Base-by-base conservation (phyloP, 2,797 vertebrate species). In the Melopsittacus undulatus region DNA sequence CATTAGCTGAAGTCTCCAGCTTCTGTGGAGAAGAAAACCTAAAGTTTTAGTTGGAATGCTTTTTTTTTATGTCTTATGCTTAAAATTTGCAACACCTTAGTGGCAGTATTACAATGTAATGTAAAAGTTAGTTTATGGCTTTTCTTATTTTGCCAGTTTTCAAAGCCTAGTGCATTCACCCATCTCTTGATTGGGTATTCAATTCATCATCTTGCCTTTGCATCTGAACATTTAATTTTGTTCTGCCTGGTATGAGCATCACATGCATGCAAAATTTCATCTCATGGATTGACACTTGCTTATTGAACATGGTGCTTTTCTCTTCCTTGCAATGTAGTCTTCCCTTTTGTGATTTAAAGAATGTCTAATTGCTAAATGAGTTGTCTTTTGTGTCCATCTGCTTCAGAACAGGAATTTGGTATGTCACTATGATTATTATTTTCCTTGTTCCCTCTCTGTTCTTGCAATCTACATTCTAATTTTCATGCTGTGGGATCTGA, bases 261-360 rank as follows among this genome's bases (percentile, higher is more conserved):
- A 38, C 5, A 3, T 36, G 29, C 64, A 78, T 26, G 32, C 36
- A 92, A 92, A 92, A 88, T 48, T 42, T 89, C 77, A 66, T 76
- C 54, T 82, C 18, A 16, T 51, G 40, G 64, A 61, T 29, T 84
- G 74, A 84, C 74, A 42, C 38, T 82, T 63, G 15, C 22, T 9
- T 51, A 52, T 14, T 54, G 49, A 84, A 87, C 3, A 0, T 18
- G 24, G 32, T 68, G 40, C 61, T 94, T 77, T 89, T 76, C n/a
- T 79, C 74, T 82, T 89, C 40, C 69, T 83, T 75, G 36, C 18
- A 84, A 13, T 73, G 36, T 79, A 45, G 42, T 77, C 64, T 89
- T 85, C 11, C 46, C 29, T 83, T 91, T 80, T 92, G 64, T 83
- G 43, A 56, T 83, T 73, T 94, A 77, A 93, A 89, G 79, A 92